These are phyloP conservation scores for Oncorhynchus keta DNA, from an alignment of 2,113 vertebrate species.

Conservation along the genomic window DNA sequence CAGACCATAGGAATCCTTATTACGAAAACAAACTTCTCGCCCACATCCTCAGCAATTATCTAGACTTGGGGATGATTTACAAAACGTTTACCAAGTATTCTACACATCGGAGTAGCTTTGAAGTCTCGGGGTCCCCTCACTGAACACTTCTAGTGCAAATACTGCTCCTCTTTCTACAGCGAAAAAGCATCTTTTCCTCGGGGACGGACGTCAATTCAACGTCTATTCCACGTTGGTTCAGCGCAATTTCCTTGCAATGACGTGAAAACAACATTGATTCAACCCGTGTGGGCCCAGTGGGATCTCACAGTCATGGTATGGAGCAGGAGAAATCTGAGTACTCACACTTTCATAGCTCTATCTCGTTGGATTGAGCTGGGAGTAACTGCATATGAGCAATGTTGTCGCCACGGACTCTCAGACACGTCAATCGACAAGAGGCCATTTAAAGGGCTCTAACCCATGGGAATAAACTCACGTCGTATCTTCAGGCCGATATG, in stretches of 20 bases:
- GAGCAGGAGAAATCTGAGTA: background rate
- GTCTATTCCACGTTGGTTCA: too few species aligned
- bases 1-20: background rate
- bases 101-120: background rate
- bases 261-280: too few species aligned
- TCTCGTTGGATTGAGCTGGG: background rate
- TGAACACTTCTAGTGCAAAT: background rate
- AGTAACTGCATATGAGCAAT: background rate
- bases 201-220: too few species aligned
- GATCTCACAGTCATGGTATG: background rate
- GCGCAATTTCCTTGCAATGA: too few species aligned
- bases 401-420: background rate
- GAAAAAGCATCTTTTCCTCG: background rate
- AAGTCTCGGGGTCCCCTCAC: background rate
- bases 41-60: conserved; percentile 29
- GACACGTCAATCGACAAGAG: background rate
- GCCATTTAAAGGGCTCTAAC: background rate
- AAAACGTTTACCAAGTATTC: conserved; percentile 17
- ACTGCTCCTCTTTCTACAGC: background rate
- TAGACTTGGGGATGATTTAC: conserved; percentile 26
- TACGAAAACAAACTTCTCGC: background rate
- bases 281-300: too few species aligned
- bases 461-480: background rate
- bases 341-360: background rate
- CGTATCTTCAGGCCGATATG: background rate